A percentile compares a stretch with the other conserved stretches of the same genome.
These are phyloP conservation scores for Jordanella pulchra DNA, from an alignment of 2,797 vertebrate species.

Conservation along the genomic window DNA sequence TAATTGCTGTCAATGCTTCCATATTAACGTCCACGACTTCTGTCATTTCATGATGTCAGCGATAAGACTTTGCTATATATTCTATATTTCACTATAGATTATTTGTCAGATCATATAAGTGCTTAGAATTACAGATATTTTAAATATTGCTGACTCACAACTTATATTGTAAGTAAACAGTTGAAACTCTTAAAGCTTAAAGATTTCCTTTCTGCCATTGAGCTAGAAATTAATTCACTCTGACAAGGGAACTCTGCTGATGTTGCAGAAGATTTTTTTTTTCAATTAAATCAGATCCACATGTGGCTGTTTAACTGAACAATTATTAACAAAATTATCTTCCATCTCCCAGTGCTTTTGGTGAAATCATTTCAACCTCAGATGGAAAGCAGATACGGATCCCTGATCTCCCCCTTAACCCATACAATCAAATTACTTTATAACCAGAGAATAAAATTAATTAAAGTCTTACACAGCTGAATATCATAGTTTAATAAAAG, in stretches of 20 bases:
- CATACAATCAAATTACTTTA: slow-evolving; percentile 77
- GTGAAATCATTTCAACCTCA: slow-evolving; percentile 70
- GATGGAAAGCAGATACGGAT: slow-evolving; percentile 65
- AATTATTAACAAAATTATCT: slow-evolving; percentile 76
- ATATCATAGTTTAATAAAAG: slow-evolving; percentile 70
- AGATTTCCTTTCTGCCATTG: slow-evolving; percentile 41
- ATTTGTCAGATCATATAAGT: background rate
- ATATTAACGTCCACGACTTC: too few relatives aligned
- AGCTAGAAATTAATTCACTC: slow-evolving; percentile 31
- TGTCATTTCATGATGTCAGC: too few relatives aligned
- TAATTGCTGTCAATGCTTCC: too few relatives aligned
- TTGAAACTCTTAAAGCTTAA: background rate
- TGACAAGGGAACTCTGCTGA: slow-evolving; percentile 49
- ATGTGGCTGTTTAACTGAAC: slow-evolving; percentile 71
- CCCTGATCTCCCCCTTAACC: slow-evolving; percentile 55
- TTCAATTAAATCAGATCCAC: slow-evolving; percentile 67
- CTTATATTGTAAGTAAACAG: background rate
- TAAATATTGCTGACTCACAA: background rate
- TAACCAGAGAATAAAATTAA: slow-evolving; percentile 74
- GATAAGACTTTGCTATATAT: background rate
- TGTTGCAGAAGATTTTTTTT: slow-evolving; percentile 52
- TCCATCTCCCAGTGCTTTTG: slow-evolving; percentile 63
- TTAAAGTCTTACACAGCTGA: slow-evolving; percentile 67
- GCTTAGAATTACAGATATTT: background rate
- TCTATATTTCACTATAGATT: background rate